Evolutionary conservation across 2,113 vertebrate genomes (phyloP).

Genomic region (Pedionomus torquatus): DNA sequence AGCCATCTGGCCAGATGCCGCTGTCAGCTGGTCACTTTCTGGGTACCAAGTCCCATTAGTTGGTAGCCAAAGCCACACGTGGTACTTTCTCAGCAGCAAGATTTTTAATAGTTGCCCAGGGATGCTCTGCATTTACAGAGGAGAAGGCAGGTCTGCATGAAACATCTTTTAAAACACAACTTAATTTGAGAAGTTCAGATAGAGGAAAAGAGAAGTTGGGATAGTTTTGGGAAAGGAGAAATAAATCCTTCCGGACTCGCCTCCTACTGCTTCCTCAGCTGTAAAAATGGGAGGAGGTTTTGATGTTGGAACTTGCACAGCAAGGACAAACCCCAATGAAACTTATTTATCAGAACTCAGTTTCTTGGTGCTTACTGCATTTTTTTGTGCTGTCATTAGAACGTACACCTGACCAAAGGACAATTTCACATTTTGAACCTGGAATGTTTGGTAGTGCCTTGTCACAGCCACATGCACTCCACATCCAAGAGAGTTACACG

Average conservation of each 20-base stretch:
- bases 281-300: neutral
- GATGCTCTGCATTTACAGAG: neutral
- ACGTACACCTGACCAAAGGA: accelerated
- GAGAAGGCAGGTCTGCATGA: neutral
- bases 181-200: neutral
- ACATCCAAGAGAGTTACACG: neutral
- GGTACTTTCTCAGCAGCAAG: accelerated
- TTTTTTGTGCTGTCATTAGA: neutral
- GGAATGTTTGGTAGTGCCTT: neutral
- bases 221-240: neutral
- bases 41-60: neutral
- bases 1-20: neutral
- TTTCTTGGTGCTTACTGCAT: neutral
- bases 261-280: neutral
- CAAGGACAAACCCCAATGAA: neutral
- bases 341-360: neutral
- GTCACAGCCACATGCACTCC: accelerated
- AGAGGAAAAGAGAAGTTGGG: neutral
- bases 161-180: neutral
- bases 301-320: neutral
- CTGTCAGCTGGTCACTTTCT: neutral
- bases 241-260: neutral
- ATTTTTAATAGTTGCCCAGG: neutral
- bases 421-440: neutral
- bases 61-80: neutral